Conservation (phyloP, 2,113 vertebrate species). For the Gallinago paraguaiae region DNA sequence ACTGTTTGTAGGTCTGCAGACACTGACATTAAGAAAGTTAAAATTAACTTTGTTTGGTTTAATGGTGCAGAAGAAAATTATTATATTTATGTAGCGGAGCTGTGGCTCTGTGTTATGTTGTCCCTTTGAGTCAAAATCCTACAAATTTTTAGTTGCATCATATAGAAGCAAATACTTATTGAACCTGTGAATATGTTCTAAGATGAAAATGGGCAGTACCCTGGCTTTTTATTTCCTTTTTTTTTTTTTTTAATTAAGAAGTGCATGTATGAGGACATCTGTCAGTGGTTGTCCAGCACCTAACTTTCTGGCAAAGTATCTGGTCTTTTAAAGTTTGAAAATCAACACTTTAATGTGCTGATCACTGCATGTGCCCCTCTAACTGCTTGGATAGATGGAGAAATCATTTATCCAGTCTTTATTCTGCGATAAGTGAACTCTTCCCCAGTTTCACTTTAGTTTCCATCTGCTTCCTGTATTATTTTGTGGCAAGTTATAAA, state of each 20-base stretch:
- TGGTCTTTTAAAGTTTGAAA: not conserved
- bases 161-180: not conserved
- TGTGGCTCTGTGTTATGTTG: not conserved
- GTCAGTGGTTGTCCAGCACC: not conserved
- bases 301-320: not conserved
- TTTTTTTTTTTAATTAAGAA: not conserved
- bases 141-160: not conserved
- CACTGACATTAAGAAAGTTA: not conserved
- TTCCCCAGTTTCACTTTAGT: not conserved
- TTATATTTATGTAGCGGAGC: not conserved
- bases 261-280: not conserved
- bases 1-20: not conserved
- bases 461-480: not conserved
- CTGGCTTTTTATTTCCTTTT: not conserved
- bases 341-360: not conserved
- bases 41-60: not conserved
- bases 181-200: not conserved
- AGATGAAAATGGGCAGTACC: not conserved
- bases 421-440: not conserved
- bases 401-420: not conserved
- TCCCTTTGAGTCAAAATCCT: not conserved
- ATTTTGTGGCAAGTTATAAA: not conserved
- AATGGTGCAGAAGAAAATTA: not conserved
- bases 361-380: not conserved
- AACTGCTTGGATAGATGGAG: not conserved